phyloP scores from a whole-genome alignment of 2,797 vertebrate genomes.

The Oceanodroma leucorhoa region DNA sequence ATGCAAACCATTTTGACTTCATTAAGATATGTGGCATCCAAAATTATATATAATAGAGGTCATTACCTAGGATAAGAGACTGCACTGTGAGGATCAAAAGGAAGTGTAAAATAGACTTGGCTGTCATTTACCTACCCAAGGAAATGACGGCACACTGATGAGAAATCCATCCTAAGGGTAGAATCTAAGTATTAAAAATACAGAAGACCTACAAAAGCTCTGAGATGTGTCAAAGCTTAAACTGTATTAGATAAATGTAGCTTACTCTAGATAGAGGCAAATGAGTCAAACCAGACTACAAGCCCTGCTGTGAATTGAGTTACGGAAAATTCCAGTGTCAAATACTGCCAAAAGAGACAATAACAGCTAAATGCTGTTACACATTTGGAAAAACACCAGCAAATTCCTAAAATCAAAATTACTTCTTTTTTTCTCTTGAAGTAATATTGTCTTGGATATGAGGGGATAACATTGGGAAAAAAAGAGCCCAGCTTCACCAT shows the following conservation, averaged over 20 bases:
- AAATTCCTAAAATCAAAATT: background rate
- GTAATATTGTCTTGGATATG: background rate
- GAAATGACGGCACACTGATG: background rate
- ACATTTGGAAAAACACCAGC: background rate
- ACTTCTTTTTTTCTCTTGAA: background rate
- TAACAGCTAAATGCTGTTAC: background rate
- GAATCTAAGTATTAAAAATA: background rate
- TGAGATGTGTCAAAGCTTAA: background rate
- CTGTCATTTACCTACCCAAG: background rate
- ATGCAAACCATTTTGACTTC: background rate
- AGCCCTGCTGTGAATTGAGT: background rate
- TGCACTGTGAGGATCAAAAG: background rate
- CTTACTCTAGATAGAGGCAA: background rate
- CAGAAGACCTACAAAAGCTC: background rate
- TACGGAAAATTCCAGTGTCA: background rate
- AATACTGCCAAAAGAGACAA: background rate
- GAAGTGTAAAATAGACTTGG: background rate
- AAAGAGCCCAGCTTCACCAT: background rate
- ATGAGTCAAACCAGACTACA: background rate
- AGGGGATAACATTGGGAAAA: background rate
- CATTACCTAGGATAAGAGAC: background rate
- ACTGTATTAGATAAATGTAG: background rate
- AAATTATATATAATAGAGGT: background rate
- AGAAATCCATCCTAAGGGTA: background rate
- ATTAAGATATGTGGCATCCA: background rate